A percentile compares a stretch with the other conserved stretches of the same genome.
These are phyloP conservation scores for Spheniscus humboldti DNA, from an alignment of 2,797 vertebrate species.

Conservation along the genomic window DNA sequence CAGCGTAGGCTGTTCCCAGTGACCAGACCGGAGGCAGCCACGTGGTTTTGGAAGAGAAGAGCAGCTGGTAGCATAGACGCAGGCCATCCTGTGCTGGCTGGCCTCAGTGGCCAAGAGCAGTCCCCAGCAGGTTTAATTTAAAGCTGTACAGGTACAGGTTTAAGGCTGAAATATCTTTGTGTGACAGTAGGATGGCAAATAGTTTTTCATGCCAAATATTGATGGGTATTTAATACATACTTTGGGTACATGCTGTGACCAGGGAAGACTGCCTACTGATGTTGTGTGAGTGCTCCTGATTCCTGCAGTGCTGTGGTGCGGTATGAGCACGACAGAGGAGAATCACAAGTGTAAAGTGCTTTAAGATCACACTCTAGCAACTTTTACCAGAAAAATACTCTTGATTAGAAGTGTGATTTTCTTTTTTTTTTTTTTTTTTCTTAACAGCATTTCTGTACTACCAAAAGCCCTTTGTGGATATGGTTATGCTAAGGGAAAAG, in stretches of 20 bases:
- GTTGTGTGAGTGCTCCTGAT: slow-evolving; percentile 20
- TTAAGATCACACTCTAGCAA: slow-evolving; percentile 53
- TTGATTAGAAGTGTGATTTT: slow-evolving; percentile 46
- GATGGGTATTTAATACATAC: slow-evolving; percentile 35
- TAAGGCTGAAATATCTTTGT: neutral
- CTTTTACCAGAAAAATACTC: slow-evolving; percentile 46
- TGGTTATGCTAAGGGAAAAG: neutral
- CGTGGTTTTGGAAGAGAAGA: slow-evolving; percentile 4
- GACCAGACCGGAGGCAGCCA: slow-evolving; percentile 21
- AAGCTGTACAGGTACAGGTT: neutral
- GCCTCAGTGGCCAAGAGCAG: neutral
- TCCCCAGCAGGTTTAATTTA: neutral
- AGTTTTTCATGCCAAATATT: neutral
- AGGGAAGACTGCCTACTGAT: slow-evolving; percentile 28
- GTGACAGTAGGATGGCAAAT: neutral
- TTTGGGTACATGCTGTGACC: slow-evolving; percentile 34
- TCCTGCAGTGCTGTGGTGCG: neutral
- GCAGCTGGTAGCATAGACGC: neutral
- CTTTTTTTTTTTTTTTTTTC: neutral
- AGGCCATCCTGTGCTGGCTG: neutral
- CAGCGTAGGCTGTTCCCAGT: slow-evolving; percentile 22
- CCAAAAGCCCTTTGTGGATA: neutral
- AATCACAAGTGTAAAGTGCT: slow-evolving; percentile 66
- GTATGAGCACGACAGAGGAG: slow-evolving; percentile 24
- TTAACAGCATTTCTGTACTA: neutral